Base-by-base conservation (phyloP, 2,797 vertebrate genomes). In the Cynopterus sphinx region DNA sequence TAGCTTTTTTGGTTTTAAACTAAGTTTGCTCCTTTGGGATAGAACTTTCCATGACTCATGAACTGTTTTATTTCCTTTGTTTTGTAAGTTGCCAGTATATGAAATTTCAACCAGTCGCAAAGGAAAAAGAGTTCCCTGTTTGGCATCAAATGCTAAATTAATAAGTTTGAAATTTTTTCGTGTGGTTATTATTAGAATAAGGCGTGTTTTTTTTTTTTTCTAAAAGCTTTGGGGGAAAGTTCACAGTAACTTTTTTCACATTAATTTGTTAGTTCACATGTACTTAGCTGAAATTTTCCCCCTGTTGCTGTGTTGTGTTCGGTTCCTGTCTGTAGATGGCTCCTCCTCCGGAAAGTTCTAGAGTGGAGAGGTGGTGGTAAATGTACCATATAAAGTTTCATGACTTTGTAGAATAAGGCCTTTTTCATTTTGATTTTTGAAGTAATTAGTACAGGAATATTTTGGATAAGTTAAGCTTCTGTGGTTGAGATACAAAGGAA, bases 31-130 rank as follows among this genome's bases (percentile, higher is more conserved):
- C 9, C 33, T 70, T 93, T 46, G 59, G 33, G 70, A 36, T 53
- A 16, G 59, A 74, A 59, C 65, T 83, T 91, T 83, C 36, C 68
- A 11, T 74, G 87, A 82, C 41, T 53, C 46, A 9, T 28, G 17
- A 43, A 36, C 73, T 49, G 0, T 73, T 89, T 78, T 59, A 22
- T 82, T 77, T 89, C 53, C 17, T 87, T 77, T 39, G 67, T 89
- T 89, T 95, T 93, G 24, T 93, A 93, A 89, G 53, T 81, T 87
- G 13, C 63, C 90, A 75, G 41, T 82, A 77, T 12, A 43, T 26
- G 74, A 31, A 70, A 67, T 33, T 87, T 83, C 31, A 89, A 11
- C 61, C 51, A 36, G 4, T 73, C 85, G 94, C 51, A 68, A 71
- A 92, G 65, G 90, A 55, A 87, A 79, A 28, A 51, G 67, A 85